Evolutionary conservation across 1,140 invertebrate species (phyloP).

Genomic region (Triops longicaudatus): DNA sequence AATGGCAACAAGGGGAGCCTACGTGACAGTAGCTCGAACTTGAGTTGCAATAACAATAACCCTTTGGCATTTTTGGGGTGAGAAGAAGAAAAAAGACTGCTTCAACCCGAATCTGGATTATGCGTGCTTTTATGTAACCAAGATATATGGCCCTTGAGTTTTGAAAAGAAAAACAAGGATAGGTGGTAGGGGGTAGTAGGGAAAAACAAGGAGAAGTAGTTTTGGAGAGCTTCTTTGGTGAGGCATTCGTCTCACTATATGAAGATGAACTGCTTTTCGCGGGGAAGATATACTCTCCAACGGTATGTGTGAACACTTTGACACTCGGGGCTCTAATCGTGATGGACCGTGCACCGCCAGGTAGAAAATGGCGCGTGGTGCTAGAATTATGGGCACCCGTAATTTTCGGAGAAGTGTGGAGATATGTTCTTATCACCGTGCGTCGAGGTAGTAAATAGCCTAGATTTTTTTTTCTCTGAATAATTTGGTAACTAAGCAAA

Average conservation of each 20-base stretch:
- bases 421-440: not conserved
- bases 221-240: constrained; percentile 5
- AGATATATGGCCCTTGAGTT: not conserved
- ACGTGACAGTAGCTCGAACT: not conserved
- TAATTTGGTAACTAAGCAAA: not conserved
- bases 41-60: constrained; percentile 8
- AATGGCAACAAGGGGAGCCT: not conserved
- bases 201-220: not conserved
- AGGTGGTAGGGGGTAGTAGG: not conserved
- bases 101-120: not conserved
- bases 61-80: not conserved
- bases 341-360: not conserved
- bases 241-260: not conserved
- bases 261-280: not conserved
- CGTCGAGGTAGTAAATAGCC: not conserved
- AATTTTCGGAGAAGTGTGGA: not conserved
- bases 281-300: not conserved
- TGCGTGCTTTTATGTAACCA: not conserved
- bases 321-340: not conserved
- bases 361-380: not conserved
- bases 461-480: not conserved
- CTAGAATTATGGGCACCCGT: not conserved
- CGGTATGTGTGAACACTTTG: not conserved
- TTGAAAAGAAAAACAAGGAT: not conserved
- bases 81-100: not conserved